Conservation (phyloP, 2,113 vertebrate genomes). For the Chloropsis cyanopogon region DNA sequence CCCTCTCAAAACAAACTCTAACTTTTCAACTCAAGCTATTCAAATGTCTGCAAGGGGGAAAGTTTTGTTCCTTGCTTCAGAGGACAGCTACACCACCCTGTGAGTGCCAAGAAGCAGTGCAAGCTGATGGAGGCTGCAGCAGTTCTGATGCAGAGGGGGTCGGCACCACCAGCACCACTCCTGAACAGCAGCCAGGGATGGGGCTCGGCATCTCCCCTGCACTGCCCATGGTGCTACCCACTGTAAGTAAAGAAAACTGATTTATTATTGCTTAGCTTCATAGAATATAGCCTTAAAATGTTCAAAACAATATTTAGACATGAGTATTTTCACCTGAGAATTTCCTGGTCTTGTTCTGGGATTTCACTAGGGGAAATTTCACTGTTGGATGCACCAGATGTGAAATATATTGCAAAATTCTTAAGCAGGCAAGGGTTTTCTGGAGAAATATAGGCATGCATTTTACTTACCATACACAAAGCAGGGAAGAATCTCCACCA, state of each 20-base stretch:
- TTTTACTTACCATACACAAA: not conserved
- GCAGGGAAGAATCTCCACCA: not conserved
- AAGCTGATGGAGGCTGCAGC: not conserved
- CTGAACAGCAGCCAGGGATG: not conserved
- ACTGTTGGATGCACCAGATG: not conserved
- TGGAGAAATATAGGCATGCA: not conserved
- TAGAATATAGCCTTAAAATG: not conserved
- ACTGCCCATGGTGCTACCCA: not conserved
- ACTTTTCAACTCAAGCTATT: not conserved
- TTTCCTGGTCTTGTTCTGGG: not conserved
- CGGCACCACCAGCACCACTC: not conserved
- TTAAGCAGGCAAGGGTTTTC: not conserved
- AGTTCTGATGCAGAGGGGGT: not conserved
- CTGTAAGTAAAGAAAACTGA: not conserved
- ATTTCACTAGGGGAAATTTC: not conserved
- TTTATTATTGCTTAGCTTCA: not conserved
- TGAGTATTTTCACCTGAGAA: not conserved
- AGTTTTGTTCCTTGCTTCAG: not conserved
- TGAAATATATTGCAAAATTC: not conserved
- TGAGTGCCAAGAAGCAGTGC: not conserved
- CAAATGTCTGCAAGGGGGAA: not conserved
- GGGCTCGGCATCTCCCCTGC: not conserved
- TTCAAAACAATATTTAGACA: not conserved
- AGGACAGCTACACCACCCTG: not conserved
- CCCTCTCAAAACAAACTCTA: not conserved